These are phyloP conservation scores for Lasioglossum villosulum DNA, from an alignment of 2,888 invertebrate genomes.

Conservation along the genomic window DNA sequence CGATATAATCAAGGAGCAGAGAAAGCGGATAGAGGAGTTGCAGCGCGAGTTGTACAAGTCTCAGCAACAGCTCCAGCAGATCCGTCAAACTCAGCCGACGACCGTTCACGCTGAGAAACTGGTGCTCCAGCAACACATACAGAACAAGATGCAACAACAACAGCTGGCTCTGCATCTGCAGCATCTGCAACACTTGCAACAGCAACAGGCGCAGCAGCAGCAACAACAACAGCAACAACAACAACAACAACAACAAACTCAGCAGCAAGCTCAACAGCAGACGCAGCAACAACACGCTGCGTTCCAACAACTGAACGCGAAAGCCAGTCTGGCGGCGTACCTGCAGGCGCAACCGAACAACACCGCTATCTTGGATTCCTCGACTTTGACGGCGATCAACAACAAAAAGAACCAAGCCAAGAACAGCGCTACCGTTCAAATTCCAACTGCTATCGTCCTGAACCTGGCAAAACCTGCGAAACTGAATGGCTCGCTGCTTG, in stretches of 20 bases:
- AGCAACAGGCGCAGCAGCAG: constrained; percentile 86
- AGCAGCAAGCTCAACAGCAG: constrained; percentile 79
- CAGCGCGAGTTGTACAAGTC: constrained; percentile 92
- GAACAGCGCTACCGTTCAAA: constrained; percentile 80
- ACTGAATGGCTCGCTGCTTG: constrained; percentile 81
- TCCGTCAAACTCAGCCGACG: constrained; percentile 87
- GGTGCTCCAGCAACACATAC: constrained; percentile 88
- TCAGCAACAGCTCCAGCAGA: constrained; percentile 90
- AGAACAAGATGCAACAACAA: constrained; percentile 89
- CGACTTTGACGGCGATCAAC: constrained; percentile 82
- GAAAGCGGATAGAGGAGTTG: constrained; percentile 94
- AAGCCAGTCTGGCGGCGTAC: constrained; percentile 85
- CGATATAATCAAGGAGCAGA: constrained; percentile 93
- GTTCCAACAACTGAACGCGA: constrained; percentile 84
- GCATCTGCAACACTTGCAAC: constrained; percentile 88
- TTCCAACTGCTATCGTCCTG: constrained; percentile 82
- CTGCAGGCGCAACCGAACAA: constrained; percentile 83
- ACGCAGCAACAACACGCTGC: constrained; percentile 80
- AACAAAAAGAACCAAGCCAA: constrained; percentile 83
- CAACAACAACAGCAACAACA: constrained; percentile 86
- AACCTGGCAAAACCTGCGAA: constrained; percentile 82
- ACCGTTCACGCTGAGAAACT: constrained; percentile 86
- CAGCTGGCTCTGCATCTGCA: constrained; percentile 86
- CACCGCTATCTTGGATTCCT: constrained; percentile 79
- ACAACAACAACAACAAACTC: constrained; percentile 81